phyloP scores from a whole-genome alignment of 2,113 vertebrate species.

The Psilopsiagon aymara region DNA sequence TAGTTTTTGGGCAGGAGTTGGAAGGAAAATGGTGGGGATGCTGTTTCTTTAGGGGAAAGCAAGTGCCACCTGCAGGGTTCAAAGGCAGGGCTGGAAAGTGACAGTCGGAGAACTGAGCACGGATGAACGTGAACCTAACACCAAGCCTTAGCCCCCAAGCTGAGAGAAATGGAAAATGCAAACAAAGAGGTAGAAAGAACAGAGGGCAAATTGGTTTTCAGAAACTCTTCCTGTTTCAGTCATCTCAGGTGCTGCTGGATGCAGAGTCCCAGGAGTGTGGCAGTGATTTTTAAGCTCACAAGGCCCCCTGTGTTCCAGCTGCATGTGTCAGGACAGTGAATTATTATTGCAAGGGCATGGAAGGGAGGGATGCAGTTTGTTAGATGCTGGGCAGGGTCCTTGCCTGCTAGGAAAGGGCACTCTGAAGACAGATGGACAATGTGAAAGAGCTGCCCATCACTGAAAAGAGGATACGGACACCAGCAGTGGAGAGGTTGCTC shows the following conservation, averaged over 20 bases:
- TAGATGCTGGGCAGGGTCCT: not conserved
- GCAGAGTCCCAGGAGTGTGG: not conserved
- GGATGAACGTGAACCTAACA: not conserved
- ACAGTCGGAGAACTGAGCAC: not conserved
- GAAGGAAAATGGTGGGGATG: slow-evolving; percentile 35
- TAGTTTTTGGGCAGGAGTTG: slow-evolving; percentile 35
- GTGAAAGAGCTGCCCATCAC: not conserved
- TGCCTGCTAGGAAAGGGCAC: not conserved
- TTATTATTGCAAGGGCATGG: slow-evolving; percentile 15
- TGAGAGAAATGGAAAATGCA: slow-evolving; percentile 49
- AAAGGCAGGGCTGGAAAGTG: not conserved
- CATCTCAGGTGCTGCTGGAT: slow-evolving; percentile 19
- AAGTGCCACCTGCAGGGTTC: not conserved
- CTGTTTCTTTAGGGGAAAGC: slow-evolving; percentile 19
- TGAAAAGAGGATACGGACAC: not conserved
- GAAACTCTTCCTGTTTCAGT: slow-evolving; percentile 18
- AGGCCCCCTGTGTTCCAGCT: not conserved
- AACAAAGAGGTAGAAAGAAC: slow-evolving; percentile 33
- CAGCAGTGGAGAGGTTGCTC: not conserved
- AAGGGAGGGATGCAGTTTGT: not conserved
- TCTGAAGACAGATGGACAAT: not conserved
- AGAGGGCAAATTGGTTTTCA: slow-evolving; percentile 24
- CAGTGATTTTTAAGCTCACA: slow-evolving; percentile 15
- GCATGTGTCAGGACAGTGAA: not conserved
- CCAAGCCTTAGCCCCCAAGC: not conserved